Evolutionary conservation across 1,140 invertebrate species (phyloP), one percentile per base, ranked within the genome.

Genomic region (Camponotus floridanus): DNA sequence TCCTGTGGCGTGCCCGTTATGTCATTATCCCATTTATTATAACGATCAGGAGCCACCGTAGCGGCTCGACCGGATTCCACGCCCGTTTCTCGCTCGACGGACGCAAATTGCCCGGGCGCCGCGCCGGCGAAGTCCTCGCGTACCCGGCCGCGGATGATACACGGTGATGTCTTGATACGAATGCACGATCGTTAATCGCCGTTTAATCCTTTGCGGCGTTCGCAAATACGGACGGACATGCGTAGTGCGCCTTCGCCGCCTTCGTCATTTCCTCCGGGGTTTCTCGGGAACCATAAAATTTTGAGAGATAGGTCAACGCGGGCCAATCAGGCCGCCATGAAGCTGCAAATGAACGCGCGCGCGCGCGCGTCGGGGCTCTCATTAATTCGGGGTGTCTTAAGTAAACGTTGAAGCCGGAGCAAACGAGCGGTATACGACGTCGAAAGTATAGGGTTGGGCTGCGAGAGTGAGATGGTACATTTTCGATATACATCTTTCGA

Each of bases 81-180:
- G 91, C 91, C 87, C 71, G 89, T 91, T 91, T 92, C 90, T 92
- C 91, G 89, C 91, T 92, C 89, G 85, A 84, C 90, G 87, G 85
- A 92, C 87, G 87, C 91, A 92, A 92, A 93, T 92, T 92, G 86
- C 85, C 91, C 88, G 48, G 59, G 84, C 48, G 65, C 92, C 92
- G 86, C 85, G 90, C 88, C 39, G 59, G 84, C 48, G 26, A 9
- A n/a, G 31, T 39, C 42, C 36, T 65, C 74, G 74, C 57, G 33
- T 45, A 33, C 59, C 18, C 21, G 81, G 42, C 78, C 80, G 83
- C 67, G 87, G 71, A 86, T 87, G 90, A 92, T 94, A 91, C 81
- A 86, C 86, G 90, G 92, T 94, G 93, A 94, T 93, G 92, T 93
- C 92, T 93, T 93, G 93, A 94, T 93, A 92, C 78, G 74, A 80